Evolutionary conservation across 37 sponge, comb jelly and placozoan genomes (phyloP).

Genomic region (Sycon ciliatum): DNA sequence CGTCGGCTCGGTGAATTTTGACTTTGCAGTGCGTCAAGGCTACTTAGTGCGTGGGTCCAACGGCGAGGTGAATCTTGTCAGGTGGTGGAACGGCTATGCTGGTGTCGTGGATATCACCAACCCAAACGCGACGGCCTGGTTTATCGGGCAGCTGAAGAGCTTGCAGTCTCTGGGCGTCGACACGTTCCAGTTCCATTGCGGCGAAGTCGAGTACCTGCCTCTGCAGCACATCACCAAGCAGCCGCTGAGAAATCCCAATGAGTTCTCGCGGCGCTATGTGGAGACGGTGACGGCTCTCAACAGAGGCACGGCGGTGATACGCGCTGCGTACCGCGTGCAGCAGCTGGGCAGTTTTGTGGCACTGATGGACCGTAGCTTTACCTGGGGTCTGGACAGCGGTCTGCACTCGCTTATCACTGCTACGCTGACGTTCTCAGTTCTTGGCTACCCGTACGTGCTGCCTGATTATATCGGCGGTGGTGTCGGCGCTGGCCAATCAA

Average conservation of each 20-base stretch:
- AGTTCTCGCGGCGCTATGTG: constrained; percentile 28
- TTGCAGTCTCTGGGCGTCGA: constrained; percentile 24
- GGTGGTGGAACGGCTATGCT: constrained; percentile 69
- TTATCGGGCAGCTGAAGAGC: constrained; percentile 13
- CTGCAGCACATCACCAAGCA: constrained; percentile 39
- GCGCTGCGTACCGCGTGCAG: constrained; percentile 69
- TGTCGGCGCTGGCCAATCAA: no score
- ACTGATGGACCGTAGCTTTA: constrained; percentile 39
- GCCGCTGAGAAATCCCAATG: constrained; percentile 33
- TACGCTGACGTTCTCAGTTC: constrained; percentile 56
- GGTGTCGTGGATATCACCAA: constrained; percentile 45
- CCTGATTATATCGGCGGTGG: constrained; percentile 70
- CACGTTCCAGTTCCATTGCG: constrained; percentile 65
- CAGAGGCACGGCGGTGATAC: constrained; percentile 35
- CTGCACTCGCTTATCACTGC: constrained; percentile 60
- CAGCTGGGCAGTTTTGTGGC: constrained; percentile 39
- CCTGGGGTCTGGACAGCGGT: constrained; percentile 56
- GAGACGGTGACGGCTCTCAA: background rate
- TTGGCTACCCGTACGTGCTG: constrained; percentile 67
- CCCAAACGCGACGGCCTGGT: constrained; percentile 17
- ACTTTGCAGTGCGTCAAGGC: constrained; percentile 10
- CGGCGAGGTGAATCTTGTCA: constrained; percentile 40
- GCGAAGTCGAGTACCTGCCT: constrained; percentile 64
- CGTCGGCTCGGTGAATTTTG: constrained; percentile 24
- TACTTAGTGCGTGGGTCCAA: constrained; percentile 19